Evolutionary conservation across 2,888 invertebrate species (phyloP).

Genomic region (Papilio gigon): DNA sequence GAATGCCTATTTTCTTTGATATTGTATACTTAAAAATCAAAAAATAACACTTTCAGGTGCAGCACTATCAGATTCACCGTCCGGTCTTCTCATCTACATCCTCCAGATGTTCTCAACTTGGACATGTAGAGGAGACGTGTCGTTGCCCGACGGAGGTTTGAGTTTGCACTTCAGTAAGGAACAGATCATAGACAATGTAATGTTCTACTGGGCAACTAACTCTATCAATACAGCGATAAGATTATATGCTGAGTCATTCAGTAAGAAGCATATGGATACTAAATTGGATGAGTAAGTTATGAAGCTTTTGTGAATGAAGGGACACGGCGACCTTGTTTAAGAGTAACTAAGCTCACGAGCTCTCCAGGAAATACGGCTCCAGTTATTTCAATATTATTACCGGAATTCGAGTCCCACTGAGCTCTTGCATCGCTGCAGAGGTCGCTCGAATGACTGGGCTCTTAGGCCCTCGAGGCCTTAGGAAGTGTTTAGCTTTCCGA

Average conservation of each 20-base stretch:
- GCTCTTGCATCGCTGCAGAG: too few relatives aligned
- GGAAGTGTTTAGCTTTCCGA: too few relatives aligned
- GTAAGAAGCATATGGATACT: slow-evolving; percentile 46
- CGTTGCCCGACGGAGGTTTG: slow-evolving; percentile 84
- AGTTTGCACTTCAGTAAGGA: slow-evolving; percentile 47
- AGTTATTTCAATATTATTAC: too few relatives aligned
- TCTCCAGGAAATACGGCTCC: too few relatives aligned
- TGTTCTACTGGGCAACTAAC: slow-evolving; percentile 63
- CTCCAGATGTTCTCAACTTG: slow-evolving; percentile 92
- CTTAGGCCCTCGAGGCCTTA: too few relatives aligned
- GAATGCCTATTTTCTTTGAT: too few relatives aligned
- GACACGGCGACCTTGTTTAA: too few relatives aligned
- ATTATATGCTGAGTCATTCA: slow-evolving; percentile 82
- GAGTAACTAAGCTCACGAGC: too few relatives aligned
- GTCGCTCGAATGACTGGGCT: too few relatives aligned
- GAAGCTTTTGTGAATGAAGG: too few relatives aligned
- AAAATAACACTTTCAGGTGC: slow-evolving; percentile 59
- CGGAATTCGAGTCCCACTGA: too few relatives aligned
- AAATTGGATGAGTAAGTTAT: slow-evolving; percentile 57
- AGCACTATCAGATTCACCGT: slow-evolving; percentile 86
- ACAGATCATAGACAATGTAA: slow-evolving; percentile 55
- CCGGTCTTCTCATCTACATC: slow-evolving; percentile 90
- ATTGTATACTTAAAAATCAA: too few relatives aligned
- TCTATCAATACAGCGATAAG: slow-evolving; percentile 57
- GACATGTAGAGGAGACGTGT: slow-evolving; percentile 67